Evolutionary conservation across 1,140 invertebrate species (phyloP).

Genomic region (Drosophila nasuta): DNA sequence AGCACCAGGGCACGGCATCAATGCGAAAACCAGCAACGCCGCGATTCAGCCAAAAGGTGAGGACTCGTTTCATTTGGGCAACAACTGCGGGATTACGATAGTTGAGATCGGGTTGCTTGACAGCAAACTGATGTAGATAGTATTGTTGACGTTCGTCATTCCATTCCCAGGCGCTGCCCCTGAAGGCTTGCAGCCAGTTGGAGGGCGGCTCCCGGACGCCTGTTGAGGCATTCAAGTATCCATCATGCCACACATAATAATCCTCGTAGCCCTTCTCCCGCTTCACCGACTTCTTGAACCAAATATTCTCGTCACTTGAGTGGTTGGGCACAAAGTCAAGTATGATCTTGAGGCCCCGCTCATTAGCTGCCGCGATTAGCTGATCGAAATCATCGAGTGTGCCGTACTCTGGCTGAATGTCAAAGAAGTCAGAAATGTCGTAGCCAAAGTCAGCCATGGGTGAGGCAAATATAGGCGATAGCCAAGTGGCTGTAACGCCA

Average conservation of each 20-base stretch:
- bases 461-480: conserved; percentile 90
- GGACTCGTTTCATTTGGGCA: conserved; percentile 88
- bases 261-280: conserved; percentile 87
- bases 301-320: conserved; percentile 89
- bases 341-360: conserved; percentile 75
- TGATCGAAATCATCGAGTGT: conserved; percentile 90
- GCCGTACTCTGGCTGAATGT: conserved; percentile 90
- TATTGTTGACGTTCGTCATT: conserved; percentile 87
- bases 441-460: conserved; percentile 89
- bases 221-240: conserved; percentile 72
- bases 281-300: conserved; percentile 89
- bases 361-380: conserved; percentile 87
- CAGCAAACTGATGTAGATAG: conserved; percentile 89
- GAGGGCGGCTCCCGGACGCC: conserved; percentile 86
- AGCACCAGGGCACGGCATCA: conserved; percentile 87
- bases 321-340: conserved; percentile 88
- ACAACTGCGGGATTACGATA: conserved; percentile 88
- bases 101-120: conserved; percentile 90
- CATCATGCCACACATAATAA: conserved; percentile 90
- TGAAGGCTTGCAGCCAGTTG: conserved; percentile 88
- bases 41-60: conserved; percentile 90
- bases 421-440: conserved; percentile 89
- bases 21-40: conserved; percentile 92
- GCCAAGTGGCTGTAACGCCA: conserved; percentile 88
- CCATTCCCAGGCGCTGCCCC: conserved; percentile 89